A percentile compares a stretch with the other conserved stretches of the same genome.
Evolutionary conservation across 2,797 vertebrate genomes (phyloP).

Genomic region (Phalanger gymnotis): DNA sequence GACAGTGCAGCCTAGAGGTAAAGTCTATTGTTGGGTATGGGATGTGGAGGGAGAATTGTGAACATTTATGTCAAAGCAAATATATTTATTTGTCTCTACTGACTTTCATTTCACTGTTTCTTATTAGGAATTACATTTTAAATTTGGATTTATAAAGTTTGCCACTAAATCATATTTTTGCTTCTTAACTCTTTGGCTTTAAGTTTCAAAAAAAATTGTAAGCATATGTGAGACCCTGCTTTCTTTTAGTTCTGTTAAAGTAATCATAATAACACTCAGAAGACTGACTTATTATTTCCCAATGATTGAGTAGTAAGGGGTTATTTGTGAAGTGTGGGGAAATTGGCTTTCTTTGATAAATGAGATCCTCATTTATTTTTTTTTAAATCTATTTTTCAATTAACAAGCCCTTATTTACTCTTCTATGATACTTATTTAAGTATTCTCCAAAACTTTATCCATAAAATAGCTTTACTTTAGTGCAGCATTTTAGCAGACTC

Average conservation of each 20-base stretch:
- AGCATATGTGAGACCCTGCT: neutral
- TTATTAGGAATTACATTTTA: neutral
- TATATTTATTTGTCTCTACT: neutral
- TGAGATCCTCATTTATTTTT: neutral
- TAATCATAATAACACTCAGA: neutral
- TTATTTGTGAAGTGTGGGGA: neutral
- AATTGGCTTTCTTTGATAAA: neutral
- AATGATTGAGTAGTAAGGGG: neutral
- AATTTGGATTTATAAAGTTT: fast-evolving
- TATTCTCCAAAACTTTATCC: neutral
- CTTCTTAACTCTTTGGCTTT: fast-evolving
- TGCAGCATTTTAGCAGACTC: neutral
- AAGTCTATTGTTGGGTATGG: neutral
- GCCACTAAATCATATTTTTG: neutral
- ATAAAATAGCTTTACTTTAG: neutral
- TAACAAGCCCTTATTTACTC: neutral
- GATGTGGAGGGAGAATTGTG: neutral
- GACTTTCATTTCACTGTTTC: fast-evolving
- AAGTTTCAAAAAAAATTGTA: neutral
- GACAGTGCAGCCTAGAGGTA: slow-evolving; percentile 94
- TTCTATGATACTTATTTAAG: neutral
- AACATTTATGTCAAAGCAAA: neutral
- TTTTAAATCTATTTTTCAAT: neutral
- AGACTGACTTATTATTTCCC: neutral
- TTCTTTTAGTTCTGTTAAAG: neutral